These are phyloP conservation scores for Athalia cordata DNA, from an alignment of 2,888 invertebrate genomes.

Conservation along the genomic window DNA sequence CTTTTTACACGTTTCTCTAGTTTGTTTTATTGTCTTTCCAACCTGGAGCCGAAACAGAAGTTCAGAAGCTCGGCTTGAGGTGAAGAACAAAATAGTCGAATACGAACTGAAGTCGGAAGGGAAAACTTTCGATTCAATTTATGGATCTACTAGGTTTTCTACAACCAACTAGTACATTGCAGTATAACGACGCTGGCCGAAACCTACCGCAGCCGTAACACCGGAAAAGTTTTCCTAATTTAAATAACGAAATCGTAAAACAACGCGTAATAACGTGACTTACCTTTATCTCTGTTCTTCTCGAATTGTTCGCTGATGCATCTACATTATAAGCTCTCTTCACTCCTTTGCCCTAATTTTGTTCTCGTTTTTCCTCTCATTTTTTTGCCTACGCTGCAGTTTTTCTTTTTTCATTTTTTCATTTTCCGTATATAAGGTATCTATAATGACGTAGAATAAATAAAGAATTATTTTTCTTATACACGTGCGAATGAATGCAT, in stretches of 20 bases:
- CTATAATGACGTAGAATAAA: too few species aligned
- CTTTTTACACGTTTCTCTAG: not conserved
- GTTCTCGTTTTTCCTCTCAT: not conserved
- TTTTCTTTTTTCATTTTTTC: too few species aligned
- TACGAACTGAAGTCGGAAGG: slow-evolving; percentile 37
- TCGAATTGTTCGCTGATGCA: slow-evolving; percentile 33
- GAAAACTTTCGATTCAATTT: slow-evolving; percentile 42
- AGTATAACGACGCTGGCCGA: slow-evolving; percentile 1
- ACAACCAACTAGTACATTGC: not conserved
- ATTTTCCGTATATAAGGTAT: too few species aligned
- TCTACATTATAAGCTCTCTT: not conserved
- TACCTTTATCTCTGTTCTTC: slow-evolving; percentile 19
- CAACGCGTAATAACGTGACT: slow-evolving; percentile 35
- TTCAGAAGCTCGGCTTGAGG: not conserved
- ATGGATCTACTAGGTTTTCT: slow-evolving; percentile 42
- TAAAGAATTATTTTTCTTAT: too few species aligned
- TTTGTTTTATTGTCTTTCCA: slow-evolving; percentile 33
- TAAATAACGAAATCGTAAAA: slow-evolving; percentile 42
- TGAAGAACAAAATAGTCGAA: slow-evolving; percentile 40
- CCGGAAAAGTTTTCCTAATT: slow-evolving; percentile 34
- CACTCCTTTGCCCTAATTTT: not conserved
- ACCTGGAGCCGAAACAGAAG: not conserved
- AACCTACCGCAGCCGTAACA: slow-evolving; percentile 19
- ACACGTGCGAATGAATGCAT: too few species aligned
- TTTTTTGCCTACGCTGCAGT: not conserved